phyloP scores from a whole-genome alignment of 2,797 vertebrate species.

The Acipenser oxyrinchus region DNA sequence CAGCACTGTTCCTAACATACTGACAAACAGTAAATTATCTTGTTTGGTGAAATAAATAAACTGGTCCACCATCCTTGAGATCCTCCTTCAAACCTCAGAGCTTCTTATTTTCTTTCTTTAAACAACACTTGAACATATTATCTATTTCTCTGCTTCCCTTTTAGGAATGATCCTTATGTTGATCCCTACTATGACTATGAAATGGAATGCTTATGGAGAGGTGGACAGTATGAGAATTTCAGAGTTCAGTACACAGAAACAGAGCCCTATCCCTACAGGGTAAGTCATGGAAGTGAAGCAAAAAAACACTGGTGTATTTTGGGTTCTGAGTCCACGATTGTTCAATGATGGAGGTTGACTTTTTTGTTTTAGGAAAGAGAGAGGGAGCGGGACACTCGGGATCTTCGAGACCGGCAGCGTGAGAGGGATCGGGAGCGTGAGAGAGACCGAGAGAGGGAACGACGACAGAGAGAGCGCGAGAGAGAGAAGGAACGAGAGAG shows the following conservation, averaged over 20 bases:
- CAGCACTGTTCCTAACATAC: too few species aligned
- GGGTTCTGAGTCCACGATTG: too few species aligned
- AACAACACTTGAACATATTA: too few species aligned
- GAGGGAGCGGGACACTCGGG: constrained; percentile 62
- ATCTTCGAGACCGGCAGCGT: constrained; percentile 64
- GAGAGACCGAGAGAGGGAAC: constrained; percentile 80
- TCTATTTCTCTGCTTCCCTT: constrained; percentile 6
- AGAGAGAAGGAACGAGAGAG: constrained; percentile 61
- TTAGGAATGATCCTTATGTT: constrained; percentile 78
- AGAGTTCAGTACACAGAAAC: constrained; percentile 93
- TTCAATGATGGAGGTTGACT: too few species aligned
- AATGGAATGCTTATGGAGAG: constrained; percentile 89
- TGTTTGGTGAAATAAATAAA: too few species aligned
- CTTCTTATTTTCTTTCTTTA: too few species aligned
- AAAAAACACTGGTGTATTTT: too few species aligned
- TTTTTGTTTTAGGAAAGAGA: constrained; percentile 63
- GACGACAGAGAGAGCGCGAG: constrained; percentile 78
- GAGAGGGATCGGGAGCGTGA: constrained; percentile 78
- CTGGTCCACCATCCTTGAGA: too few species aligned
- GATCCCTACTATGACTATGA: constrained; percentile 95
- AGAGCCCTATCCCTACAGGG: constrained; percentile 79
- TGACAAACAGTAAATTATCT: too few species aligned
- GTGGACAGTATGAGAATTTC: constrained; percentile 97
- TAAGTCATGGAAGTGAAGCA: constrained; percentile 53
- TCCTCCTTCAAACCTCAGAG: too few species aligned